Base-by-base conservation (phyloP, 2,888 invertebrate genomes). In the Rotaria magnacalcarata region DNA sequence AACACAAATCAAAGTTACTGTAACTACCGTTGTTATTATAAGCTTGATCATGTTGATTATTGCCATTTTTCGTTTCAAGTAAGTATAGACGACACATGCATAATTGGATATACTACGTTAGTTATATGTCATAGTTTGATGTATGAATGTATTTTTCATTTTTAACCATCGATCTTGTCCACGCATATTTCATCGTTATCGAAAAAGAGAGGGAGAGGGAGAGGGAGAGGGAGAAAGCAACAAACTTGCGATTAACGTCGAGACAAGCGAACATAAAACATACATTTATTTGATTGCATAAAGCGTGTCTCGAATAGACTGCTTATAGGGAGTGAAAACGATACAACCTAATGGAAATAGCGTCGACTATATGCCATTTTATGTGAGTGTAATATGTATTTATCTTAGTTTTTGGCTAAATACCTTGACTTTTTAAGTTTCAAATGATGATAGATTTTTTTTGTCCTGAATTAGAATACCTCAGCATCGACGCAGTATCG, bases 51-150 rank as follows among this genome's bases (percentile, higher is more conserved):
- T 80, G 43, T 11, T 80, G 3, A n/a, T 80, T 21, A 80, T 80
- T n/a, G 47, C 47, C 19, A 80, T 80, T 11, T 80, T 80, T 47
- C 24, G 47, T 11, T 80, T 80, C n/a, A 80, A 47, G 80, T 80
- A 80, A 80, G 47, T 80, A 47, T 80, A 80, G 34, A 34, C 34
- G 34, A 34, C 34, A 34, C 34, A 34, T 34, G 34, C 34, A 34
- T 34, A 34, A 34, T 34, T 34, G 34, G 34, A 34, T 34, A 34
- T 34, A 34, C 34, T 34, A 34, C 34, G 34, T 34, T 16, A 11
- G 14, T 27, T 11, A 11, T 8, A 52, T 2, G 52, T 52, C 16
- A 14, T 16, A 14, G 5, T 52, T 52, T 52, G 52, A 54, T 54
- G 21, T 54, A 54, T 54, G 54, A 54, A 19, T 4, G 4, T 54